phyloP scores from a whole-genome alignment of 2,113 vertebrate species.

The Cricetomys ansorgei region DNA sequence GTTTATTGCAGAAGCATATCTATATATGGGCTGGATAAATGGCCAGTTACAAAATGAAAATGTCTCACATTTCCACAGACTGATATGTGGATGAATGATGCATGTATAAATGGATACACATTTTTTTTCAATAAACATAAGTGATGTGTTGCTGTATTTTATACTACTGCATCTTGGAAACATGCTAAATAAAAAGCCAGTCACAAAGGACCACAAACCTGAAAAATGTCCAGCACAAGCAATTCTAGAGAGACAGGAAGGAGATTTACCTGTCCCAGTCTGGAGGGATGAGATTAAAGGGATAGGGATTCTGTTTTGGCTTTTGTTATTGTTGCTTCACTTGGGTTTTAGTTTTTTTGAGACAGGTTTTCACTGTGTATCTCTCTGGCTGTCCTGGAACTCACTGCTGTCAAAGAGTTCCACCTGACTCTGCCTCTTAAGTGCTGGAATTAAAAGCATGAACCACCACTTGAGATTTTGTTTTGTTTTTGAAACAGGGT shows the following conservation, averaged over 20 bases:
- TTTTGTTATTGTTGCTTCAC: neutral
- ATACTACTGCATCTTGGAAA: slow-evolving; percentile 6
- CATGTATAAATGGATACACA: neutral
- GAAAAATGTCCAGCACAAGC: neutral
- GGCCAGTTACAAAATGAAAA: slow-evolving; percentile 6
- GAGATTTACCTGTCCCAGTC: neutral
- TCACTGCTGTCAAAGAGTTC: neutral
- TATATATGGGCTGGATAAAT: neutral
- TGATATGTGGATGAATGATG: neutral
- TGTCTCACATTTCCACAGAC: neutral
- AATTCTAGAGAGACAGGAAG: neutral
- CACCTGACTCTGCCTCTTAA: neutral
- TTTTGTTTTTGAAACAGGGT: neutral
- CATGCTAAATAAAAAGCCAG: slow-evolving; percentile 6
- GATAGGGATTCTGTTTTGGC: neutral
- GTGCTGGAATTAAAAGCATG: neutral
- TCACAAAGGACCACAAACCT: neutral
- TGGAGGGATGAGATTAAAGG: neutral
- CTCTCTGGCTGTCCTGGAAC: neutral
- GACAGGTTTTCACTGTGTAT: neutral
- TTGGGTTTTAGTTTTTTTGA: neutral
- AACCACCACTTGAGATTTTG: neutral
- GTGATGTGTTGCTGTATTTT: neutral
- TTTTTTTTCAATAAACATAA: neutral
- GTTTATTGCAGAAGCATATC: neutral